A percentile compares a stretch with the other conserved stretches of the same genome.
phyloP scores from a whole-genome alignment of 2,113 vertebrate species.

The Harpagus bidentatus region DNA sequence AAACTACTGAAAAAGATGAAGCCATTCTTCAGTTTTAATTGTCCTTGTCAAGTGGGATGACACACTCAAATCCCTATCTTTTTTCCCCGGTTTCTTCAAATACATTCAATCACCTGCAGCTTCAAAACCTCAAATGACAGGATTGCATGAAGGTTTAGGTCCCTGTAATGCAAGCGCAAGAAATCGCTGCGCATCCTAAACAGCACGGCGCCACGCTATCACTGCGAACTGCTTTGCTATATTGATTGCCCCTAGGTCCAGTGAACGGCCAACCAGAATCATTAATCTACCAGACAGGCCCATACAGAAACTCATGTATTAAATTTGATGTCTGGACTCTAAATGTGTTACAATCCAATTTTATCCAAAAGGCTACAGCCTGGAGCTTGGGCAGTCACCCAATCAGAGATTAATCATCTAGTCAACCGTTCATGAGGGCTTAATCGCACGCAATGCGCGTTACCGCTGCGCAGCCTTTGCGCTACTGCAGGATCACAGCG shows the following conservation, averaged over 20 bases:
- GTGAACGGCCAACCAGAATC: conserved; percentile 79
- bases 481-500: conserved; percentile 99
- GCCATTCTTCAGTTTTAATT: not conserved
- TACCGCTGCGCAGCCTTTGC: conserved; percentile 99
- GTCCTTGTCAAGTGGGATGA: not conserved
- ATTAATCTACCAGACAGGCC: conserved; percentile 78
- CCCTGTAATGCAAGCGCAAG: conserved; percentile 99
- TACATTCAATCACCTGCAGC: not conserved
- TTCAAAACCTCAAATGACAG: conserved; percentile 90
- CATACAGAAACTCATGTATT: conserved; percentile 24
- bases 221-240: conserved; percentile 76
- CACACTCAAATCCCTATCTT: fast-evolving
- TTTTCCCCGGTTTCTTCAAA: not conserved
- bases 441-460: conserved; percentile 80
- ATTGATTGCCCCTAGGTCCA: conserved; percentile 66
- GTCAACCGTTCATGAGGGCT: conserved; percentile 78
- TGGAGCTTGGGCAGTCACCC: conserved; percentile 70
- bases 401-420: conserved; percentile 78
- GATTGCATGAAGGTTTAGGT: conserved; percentile 88
- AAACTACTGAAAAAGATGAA: not conserved
- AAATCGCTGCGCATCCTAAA: conserved; percentile 82
- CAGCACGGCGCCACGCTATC: conserved; percentile 76
- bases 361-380: conserved; percentile 68
- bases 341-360: conserved; percentile 55
- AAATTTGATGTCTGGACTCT: conserved; percentile 58